Conservation (phyloP, 1,140 invertebrate species). For the Papilio helenus region DNA sequence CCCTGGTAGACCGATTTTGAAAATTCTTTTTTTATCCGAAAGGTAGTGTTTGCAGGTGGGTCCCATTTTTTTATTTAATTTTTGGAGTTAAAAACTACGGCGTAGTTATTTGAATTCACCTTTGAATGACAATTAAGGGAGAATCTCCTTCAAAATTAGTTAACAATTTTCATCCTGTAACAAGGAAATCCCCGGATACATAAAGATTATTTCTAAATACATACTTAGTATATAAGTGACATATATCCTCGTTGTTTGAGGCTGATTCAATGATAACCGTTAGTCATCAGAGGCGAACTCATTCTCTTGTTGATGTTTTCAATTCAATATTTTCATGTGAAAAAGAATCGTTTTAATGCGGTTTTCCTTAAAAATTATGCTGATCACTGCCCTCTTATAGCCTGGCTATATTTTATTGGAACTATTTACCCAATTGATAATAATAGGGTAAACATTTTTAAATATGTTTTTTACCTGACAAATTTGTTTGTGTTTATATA, state of each 20-base stretch:
- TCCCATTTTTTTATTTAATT: too few relatives aligned
- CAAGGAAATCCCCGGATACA: background rate
- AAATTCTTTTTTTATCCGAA: too few relatives aligned
- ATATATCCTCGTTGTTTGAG: constrained; percentile 20
- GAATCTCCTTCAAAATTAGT: background rate
- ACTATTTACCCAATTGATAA: background rate
- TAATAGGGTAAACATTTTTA: too few relatives aligned
- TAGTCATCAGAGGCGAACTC: background rate
- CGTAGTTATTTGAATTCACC: too few relatives aligned
- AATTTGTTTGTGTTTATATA: too few relatives aligned
- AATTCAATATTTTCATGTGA: constrained; percentile 3
- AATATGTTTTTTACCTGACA: too few relatives aligned
- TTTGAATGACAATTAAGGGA: background rate
- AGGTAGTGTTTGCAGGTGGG: too few relatives aligned
- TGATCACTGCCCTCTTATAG: background rate
- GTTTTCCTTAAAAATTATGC: background rate
- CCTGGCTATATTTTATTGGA: background rate
- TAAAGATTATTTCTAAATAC: background rate
- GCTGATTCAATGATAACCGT: constrained; percentile 24
- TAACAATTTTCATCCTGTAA: background rate
- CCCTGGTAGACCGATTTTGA: too few relatives aligned
- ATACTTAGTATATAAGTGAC: background rate
- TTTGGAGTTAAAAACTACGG: too few relatives aligned
- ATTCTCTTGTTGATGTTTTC: background rate
- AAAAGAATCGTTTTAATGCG: background rate